Percentiles rank a stretch among this genome's conserved stretches.
Evolutionary conservation across 2,888 invertebrate genomes (phyloP).

Genomic region (Rhabditophanes sp.): DNA sequence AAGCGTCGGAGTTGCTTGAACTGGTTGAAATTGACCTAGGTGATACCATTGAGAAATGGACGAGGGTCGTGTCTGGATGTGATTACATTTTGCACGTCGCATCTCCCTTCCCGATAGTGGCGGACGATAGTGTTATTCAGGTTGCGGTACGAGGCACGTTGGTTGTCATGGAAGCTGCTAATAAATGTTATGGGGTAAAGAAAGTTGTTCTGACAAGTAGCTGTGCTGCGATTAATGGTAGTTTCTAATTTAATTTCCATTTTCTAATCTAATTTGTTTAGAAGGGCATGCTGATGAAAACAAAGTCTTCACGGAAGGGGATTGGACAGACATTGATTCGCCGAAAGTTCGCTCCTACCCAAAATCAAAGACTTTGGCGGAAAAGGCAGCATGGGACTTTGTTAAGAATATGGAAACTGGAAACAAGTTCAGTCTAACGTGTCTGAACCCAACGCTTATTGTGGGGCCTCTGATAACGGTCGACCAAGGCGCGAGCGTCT

Average conservation of each 20-base stretch:
- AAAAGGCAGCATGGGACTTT: constrained; percentile 21
- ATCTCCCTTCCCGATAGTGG: constrained; percentile 23
- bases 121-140: constrained; percentile 35
- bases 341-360: constrained; percentile 17
- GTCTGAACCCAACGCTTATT: constrained; percentile 49
- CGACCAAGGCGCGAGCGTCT: constrained; percentile 35
- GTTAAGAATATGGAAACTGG: constrained; percentile 21
- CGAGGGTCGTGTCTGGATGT: constrained; percentile 20
- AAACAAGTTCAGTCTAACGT: constrained; percentile 48
- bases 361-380: constrained; percentile 22
- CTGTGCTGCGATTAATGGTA: constrained; percentile 25
- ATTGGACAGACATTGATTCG: constrained; percentile 17
- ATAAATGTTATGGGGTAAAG: constrained; percentile 41
- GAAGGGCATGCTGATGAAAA: constrained; percentile 19
- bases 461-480: constrained; percentile 48
- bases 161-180: constrained; percentile 48
- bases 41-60: too few species aligned
- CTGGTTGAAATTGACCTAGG: constrained; percentile 49
- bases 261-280: too few species aligned
- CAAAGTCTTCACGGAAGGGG: constrained; percentile 20
- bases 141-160: constrained; percentile 48
- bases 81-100: constrained; percentile 22
- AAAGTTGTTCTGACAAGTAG: constrained; percentile 50
- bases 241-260: constrained; percentile 2
- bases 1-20: constrained; percentile 46